phyloP scores from a whole-genome alignment of 2,113 vertebrate species.

The Bombycilla garrulus region DNA sequence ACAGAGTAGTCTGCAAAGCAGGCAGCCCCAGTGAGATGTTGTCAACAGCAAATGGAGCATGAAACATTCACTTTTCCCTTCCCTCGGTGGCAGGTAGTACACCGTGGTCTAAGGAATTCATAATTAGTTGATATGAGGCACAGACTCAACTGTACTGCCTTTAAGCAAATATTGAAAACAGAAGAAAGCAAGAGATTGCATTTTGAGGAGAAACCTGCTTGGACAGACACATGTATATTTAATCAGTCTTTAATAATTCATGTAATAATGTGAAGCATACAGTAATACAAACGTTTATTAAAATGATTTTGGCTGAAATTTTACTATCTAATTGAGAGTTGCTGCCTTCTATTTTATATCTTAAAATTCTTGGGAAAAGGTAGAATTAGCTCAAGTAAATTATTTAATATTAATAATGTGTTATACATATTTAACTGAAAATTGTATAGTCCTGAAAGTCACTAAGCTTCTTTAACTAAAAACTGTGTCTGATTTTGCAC shows the following conservation, averaged over 20 bases:
- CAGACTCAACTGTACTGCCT: neutral
- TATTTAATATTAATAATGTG: neutral
- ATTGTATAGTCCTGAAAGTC: neutral
- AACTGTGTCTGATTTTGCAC: neutral
- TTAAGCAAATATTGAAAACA: constrained; percentile 44
- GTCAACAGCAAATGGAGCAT: neutral
- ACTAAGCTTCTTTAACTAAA: neutral
- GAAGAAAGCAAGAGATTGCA: neutral
- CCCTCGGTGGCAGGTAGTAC: neutral
- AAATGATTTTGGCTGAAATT: constrained; percentile 2
- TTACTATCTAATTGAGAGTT: neutral
- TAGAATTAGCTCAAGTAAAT: neutral
- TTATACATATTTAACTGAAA: neutral
- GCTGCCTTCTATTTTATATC: neutral
- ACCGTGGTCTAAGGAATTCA: neutral
- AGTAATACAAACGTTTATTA: neutral
- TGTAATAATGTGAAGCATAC: neutral
- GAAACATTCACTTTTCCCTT: neutral
- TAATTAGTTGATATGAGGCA: neutral
- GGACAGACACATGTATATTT: constrained; percentile 26
- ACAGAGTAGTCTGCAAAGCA: neutral
- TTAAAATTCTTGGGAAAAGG: neutral
- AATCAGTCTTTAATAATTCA: constrained; percentile 33
- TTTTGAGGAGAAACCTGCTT: constrained; percentile 25
- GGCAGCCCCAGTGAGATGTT: neutral